Base-by-base conservation (phyloP, 1,140 invertebrate species). In the Drosophila rhopaloa region DNA sequence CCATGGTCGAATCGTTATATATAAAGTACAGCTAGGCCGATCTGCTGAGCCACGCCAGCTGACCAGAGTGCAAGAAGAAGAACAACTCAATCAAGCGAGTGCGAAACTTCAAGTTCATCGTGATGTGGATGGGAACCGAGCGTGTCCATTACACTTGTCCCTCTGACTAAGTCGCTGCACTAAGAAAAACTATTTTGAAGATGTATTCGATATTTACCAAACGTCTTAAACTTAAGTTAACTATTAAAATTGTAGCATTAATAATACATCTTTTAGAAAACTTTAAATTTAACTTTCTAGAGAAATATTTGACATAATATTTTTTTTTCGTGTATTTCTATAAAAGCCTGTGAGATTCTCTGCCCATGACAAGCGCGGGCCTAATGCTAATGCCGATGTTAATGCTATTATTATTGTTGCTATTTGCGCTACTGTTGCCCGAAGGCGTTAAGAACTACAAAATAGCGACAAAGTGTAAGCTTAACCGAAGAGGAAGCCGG, bases 21-120 rank as follows among this genome's bases (percentile, higher is more conserved):
- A 82, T 76, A 82, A 88, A 86, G 83, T 86, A 86, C 83, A 86
- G 83, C 83, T 88, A 88, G 66, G 41, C 71, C 54, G 84, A 89
- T 88, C 76, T 83, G 76, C 71, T 76, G 74, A 81, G 81, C 47
- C 77, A 78, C 57, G 65, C 63, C 76, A 77, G 57, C 57, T 54
- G 70, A 54, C 72, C 65, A 48, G 51, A 57, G 67, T 40, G 63
- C 60, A 51, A 50, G 50, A 41, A 63, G 67, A 70, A 82, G 83
- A 88, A 86, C 84, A 89, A 76, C 83, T 88, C 83, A 88, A 88
- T 88, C 83, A 88, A 80, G 79, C 79, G 72, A 81, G 77, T 70
- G 65, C 74, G 58, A 77, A 77, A 77, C 57, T 65, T 70, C 60
- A 55, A 50, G 40, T 71, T 66, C 59, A 53, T 43, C 48, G 58